A percentile compares a stretch with the other conserved stretches of the same genome.
These are phyloP conservation scores for Propithecus deckenii DNA, from an alignment of 2,797 vertebrate genomes.

Conservation along the genomic window DNA sequence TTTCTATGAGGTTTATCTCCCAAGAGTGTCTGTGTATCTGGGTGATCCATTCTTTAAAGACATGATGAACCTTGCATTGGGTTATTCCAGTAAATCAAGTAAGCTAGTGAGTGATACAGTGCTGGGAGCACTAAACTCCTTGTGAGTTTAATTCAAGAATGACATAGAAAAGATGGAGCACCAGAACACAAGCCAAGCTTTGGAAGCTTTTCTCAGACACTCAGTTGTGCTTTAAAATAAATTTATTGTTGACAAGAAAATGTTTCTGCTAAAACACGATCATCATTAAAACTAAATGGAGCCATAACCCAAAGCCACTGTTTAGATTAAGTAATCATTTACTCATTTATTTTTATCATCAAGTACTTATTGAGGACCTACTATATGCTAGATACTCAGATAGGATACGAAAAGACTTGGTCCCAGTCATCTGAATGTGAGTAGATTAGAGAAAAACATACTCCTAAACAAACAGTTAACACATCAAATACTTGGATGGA, in stretches of 20 bases:
- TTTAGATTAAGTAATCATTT: neutral
- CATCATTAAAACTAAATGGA: neutral
- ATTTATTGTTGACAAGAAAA: conserved; percentile 38
- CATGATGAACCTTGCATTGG: neutral
- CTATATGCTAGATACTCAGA: neutral
- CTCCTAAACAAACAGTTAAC: neutral
- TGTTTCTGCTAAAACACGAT: conserved; percentile 8
- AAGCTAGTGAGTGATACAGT: neutral
- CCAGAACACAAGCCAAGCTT: neutral
- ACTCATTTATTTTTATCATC: neutral
- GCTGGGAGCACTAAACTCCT: neutral
- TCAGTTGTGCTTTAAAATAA: conserved; percentile 12
- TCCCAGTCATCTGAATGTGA: neutral
- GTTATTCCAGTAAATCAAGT: conserved; percentile 49
- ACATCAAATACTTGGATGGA: neutral
- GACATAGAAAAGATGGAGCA: neutral
- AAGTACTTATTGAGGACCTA: neutral
- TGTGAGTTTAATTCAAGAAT: conserved; percentile 30
- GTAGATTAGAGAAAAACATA: neutral
- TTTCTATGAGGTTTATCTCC: conserved; percentile 25
- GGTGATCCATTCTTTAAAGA: conserved; percentile 30
- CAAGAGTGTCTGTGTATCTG: neutral
- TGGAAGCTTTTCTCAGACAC: neutral
- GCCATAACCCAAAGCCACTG: neutral
- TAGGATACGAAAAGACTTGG: neutral